These are phyloP conservation scores for Ceratina calcarata DNA, from an alignment of 1,140 invertebrate species.

Conservation along the genomic window DNA sequence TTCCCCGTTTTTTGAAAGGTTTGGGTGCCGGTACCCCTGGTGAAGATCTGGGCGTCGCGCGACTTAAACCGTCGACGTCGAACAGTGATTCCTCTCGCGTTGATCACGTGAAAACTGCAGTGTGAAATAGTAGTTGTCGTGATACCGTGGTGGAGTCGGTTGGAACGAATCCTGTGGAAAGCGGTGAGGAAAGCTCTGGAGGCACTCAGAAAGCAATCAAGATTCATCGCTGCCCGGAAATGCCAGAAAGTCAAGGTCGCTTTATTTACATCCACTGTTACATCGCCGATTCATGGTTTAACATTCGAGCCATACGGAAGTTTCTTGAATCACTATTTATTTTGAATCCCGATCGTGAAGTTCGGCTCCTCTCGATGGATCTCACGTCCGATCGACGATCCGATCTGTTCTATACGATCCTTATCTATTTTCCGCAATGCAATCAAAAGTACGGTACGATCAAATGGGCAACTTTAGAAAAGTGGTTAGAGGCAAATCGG, in stretches of 20 bases:
- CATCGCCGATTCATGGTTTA: neutral
- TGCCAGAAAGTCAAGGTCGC: constrained; percentile 85
- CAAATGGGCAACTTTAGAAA: neutral
- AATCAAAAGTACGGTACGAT: neutral
- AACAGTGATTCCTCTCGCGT: neutral
- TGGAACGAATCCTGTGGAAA: constrained; percentile 35
- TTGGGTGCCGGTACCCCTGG: neutral
- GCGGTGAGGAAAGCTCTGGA: constrained; percentile 80
- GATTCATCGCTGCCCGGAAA: constrained; percentile 86
- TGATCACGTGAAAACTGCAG: constrained; percentile 9
- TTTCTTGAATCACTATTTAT: neutral
- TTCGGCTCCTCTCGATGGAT: neutral
- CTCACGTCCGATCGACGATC: no score
- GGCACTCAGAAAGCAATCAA: constrained; percentile 85
- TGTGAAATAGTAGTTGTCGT: constrained; percentile 39
- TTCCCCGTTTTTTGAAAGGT: no score
- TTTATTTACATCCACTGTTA: constrained; percentile 31
- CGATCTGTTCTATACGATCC: no score
- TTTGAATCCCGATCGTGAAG: neutral
- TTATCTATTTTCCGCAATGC: no score
- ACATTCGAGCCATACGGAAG: neutral
- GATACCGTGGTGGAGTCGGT: constrained; percentile 50
- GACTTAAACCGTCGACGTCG: constrained; percentile 3
- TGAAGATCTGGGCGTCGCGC: constrained; percentile 14
- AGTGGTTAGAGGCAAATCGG: neutral